Evolutionary conservation across 2,888 invertebrate species (phyloP).

Genomic region (Lasioglossum villosulum): DNA sequence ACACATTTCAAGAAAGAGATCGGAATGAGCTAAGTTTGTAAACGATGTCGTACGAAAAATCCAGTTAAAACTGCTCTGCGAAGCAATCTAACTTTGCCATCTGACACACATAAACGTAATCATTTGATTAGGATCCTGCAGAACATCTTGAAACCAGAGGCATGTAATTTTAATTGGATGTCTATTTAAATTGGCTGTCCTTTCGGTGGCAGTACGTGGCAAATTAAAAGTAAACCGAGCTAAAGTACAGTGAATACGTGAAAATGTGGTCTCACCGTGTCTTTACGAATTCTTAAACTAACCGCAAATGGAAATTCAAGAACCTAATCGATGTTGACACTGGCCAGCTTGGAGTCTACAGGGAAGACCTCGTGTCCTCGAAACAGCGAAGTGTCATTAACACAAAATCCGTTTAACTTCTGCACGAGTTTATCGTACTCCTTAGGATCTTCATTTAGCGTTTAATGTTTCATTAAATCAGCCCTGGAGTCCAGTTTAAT

Average conservation of each 20-base stretch:
- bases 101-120: constrained; percentile 5
- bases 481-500: background rate
- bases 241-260: constrained; percentile 5
- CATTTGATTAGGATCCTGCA: constrained; percentile 8
- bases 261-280: constrained; percentile 8
- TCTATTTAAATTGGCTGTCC: constrained; percentile 15
- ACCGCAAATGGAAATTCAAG: constrained; percentile 15
- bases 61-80: background rate
- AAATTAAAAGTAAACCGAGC: constrained; percentile 17
- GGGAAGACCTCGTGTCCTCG: background rate
- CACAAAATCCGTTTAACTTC: constrained; percentile 13
- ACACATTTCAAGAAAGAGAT: background rate
- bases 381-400: constrained; percentile 18
- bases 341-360: background rate
- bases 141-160: background rate
- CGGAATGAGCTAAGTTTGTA: background rate
- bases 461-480: constrained; percentile 9
- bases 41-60: background rate
- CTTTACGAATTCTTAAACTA: constrained; percentile 18
- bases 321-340: constrained; percentile 18
- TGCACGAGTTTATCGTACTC: background rate
- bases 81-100: constrained; percentile 3
- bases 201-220: background rate
- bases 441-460: constrained; percentile 17
- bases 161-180: constrained; percentile 18